Base-by-base conservation (phyloP, 2,113 vertebrate genomes). In the Scophthalmus maximus region DNA sequence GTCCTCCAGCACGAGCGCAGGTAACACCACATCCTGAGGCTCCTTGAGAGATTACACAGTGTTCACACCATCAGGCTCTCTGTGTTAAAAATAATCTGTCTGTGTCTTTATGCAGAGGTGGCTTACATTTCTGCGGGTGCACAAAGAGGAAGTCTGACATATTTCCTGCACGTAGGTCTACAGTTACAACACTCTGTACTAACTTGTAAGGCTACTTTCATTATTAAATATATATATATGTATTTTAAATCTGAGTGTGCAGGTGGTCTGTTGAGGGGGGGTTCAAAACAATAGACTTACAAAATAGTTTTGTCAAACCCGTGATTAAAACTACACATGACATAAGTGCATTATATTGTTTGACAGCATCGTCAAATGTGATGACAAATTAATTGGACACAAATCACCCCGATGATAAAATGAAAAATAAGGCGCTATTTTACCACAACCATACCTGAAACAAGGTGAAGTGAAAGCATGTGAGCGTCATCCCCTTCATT, bases 61-160 rank as follows among this genome's bases (percentile, higher is more conserved):
- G 56, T 29, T 52, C 58, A 44, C 30, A 30, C 38, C 30, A n/a
- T 18, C 9, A 44, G 58, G 6, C 38, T 46, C 12, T 59, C 8
- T 60, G 18, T 52, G 50, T 27, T 11, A 5, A 23, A 44, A 18
- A n/a, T n/a, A n/a, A n/a, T 7, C 23, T 29, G 27, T 2, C 20
- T 14, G 7, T n/a, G 7, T n/a, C 2, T 32, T 8, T 10, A 57
- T 26, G 6, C 18, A 17, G 1, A 36, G 6, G n/a, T 14, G 61
- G 9, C 3, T 71, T 17, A 14, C 10, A 50, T 44, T 84, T 82
- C 79, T 56, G 47, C 30, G 6, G 6, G 12, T 66, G 15, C 15
- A 36, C 6, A 0, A 56, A 61, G 72, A 88, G 85, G 90, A 89
- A 88, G 86, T 87, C 29, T 49, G 11, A 59, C 0, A 57, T 58